Percentiles rank a stretch among this genome's conserved stretches.
Evolutionary conservation across 2,888 invertebrate species (phyloP).

Genomic region (Catocala fraxini): DNA sequence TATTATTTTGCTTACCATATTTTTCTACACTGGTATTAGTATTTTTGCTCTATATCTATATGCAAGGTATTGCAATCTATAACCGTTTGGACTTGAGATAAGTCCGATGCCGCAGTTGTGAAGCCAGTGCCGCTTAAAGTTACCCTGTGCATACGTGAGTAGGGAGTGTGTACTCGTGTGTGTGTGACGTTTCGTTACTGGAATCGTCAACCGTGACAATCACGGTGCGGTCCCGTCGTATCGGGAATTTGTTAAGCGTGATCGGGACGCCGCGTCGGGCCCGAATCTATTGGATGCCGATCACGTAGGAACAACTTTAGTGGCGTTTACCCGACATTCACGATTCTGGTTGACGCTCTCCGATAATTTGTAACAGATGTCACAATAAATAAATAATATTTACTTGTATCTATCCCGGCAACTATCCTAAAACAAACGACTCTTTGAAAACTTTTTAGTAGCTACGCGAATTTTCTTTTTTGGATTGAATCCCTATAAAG

Average conservation of each 20-base stretch:
- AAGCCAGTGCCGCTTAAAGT: too few species aligned
- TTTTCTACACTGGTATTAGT: too few species aligned
- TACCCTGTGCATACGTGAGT: too few species aligned
- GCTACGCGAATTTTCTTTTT: too few species aligned
- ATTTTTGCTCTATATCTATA: too few species aligned
- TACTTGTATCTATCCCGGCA: neutral
- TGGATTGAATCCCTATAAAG: too few species aligned
- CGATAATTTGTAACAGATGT: constrained; percentile 45
- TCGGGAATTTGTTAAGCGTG: constrained; percentile 70
- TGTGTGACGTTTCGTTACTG: constrained; percentile 49
- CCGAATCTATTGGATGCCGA: constrained; percentile 49
- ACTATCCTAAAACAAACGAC: too few species aligned
- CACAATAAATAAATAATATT: constrained; percentile 20
- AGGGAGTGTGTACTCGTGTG: constrained; percentile 11
- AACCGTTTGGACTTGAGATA: too few species aligned
- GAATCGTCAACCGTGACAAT: constrained; percentile 60
- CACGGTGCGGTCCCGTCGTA: constrained; percentile 53
- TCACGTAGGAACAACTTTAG: constrained; percentile 61
- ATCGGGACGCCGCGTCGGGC: constrained; percentile 58
- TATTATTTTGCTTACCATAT: too few species aligned
- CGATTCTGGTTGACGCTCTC: constrained; percentile 21
- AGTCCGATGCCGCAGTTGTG: too few species aligned
- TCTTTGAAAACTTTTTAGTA: too few species aligned
- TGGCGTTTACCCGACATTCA: constrained; percentile 59
- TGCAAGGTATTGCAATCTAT: too few species aligned